Evolutionary conservation across 2,113 vertebrate species (phyloP), one percentile per base, ranked within the genome.

Genomic region (Oncorhynchus masou): DNA sequence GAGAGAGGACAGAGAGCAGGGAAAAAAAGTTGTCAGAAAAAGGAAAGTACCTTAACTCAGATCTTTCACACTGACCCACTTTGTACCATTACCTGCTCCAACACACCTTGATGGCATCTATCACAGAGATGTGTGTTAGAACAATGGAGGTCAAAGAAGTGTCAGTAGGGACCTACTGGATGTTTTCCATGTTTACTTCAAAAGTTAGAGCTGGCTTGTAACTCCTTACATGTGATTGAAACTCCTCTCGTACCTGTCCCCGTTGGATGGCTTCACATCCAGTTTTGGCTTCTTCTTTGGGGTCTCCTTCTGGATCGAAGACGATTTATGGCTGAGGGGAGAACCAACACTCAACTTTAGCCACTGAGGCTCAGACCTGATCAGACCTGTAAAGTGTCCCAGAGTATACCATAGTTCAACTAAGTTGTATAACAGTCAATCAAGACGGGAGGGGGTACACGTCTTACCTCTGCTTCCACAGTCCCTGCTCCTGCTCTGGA

Each of bases 201-300:
- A 9, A 62, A 62, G 59, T 54, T 15, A 54, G 51, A 54, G 16
- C 13, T 15, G 16, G 51, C 16, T 54, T 19, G 51, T 54, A 54
- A 54, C 51, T 45, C 39, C 51, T 54, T 15, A 54, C 51, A 54
- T 54, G 39, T 45, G 20, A 13, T 51, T 45, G 3, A 7, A 24
- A 67, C 1, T 71, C 19, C 4, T 9, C 6, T 75, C 8, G 15
- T 93, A 98, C 98, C 98, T 99, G 95, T 99, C 98, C 95, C 98
- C 98, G 84, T 99, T 99, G 76, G 97, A 98, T 95, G 98, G 98
- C 96, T 99, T 99, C 92, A 96, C 93, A 94, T 99, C 98, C 93
- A 99, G 94, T 95, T 99, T 99, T 93, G 96, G 96, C 88, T 99
- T 99, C 94, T 99, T 99, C 97, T 99, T 98, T 97, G 97, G 98